Base-by-base conservation (phyloP, 2,888 invertebrate genomes). In the Protophormia terraenovae region DNA sequence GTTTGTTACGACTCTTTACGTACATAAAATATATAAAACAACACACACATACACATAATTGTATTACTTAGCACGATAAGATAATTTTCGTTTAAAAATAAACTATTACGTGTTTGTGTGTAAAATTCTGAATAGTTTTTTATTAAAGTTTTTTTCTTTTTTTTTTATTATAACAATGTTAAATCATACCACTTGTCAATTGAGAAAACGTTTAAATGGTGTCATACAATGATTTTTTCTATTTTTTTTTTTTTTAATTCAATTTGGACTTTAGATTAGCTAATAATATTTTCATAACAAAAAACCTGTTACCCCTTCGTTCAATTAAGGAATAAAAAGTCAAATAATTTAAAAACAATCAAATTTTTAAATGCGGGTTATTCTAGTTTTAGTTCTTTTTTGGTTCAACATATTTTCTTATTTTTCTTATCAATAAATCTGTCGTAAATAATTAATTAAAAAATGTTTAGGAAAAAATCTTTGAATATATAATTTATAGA, bases 41-140 rank as follows among this genome's bases (percentile, higher is more conserved):
- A 27, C 19, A 58, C 58, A 29, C 27, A 60, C 22, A 12, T 27
- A n/a, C 10, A 27, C 3, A 24, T 64, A 27, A 32, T 22, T 53
- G 32, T 53, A n/a, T n/a, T n/a, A 69, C 14, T 24, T 6, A 50
- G 50, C 12, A 10, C 12, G 76, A 76, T 76, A 76, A 76, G 66
- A 76, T 67, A 76, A 55, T 53, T 67, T 55, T 4, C 27, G 41
- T 45, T 38, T 66, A 55, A 55, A 66, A 76, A 76, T 66, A 66
- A 55, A 55, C n/a, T 53, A 41, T 66, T 53, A 76, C 66, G 5
- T 12, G 32, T 32, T 47, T 67, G 24, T 22, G 41, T 66, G 12
- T 45, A 29, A 47, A 45, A 16, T 24, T 66, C 16, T 35, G 16
- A 19, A 60, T 19, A 32, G 19, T 3, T 32, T 32, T 35, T 60